Evolutionary conservation across 2,888 invertebrate species (phyloP), one percentile per base, ranked within the genome.

Genomic region (Ptilodon capucinus): DNA sequence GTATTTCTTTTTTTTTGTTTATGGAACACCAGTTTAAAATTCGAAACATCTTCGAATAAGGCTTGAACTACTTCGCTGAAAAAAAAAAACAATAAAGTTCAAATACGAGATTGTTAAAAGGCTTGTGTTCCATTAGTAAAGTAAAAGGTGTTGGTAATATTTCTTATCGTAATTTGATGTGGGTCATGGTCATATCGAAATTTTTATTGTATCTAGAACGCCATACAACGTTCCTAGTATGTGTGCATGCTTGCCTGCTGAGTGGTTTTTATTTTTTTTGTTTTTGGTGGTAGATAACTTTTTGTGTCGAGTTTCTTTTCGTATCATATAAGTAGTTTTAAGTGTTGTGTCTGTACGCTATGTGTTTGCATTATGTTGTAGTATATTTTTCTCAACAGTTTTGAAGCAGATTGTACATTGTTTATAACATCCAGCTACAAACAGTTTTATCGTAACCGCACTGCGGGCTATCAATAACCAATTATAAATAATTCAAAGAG

Each of bases 231-330:
- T 84, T 85, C 79, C 79, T 77, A 69, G 78, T 82, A 72, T 79
- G 80, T 83, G 81, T 87, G 88, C 87, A 86, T 90, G 88, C 82
- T 81, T 85, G 86, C 87, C 85, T 87, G 86, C 74, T 76, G 75
- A 77, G 76, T 83, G 81, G 76, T 74, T 70, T 75, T 70, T 64
- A 48, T 73, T 69, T 51, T 56, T 50, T 54, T 71, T 60, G 44
- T 55, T 76, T 66, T 76, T 79, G 64, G 67, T 74, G 71, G 65
- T 76, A 72, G 71, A 38, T 0, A 59, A 42, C 48, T 60, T 66
- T 59, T 60, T 58, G 57, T 58, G 51, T 60, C 38, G 51, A 44
- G 41, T 44, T 54, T 54, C 48, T 55, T 57, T 50, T 55, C 50
- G 14, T 32, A 32, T 14, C 3, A 28, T 28, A 28, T 32, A 14